Percentiles rank a stretch among this genome's conserved stretches.
Conservation (phyloP, 2,797 vertebrate species). For the Aeoliscus strigatus region DNA sequence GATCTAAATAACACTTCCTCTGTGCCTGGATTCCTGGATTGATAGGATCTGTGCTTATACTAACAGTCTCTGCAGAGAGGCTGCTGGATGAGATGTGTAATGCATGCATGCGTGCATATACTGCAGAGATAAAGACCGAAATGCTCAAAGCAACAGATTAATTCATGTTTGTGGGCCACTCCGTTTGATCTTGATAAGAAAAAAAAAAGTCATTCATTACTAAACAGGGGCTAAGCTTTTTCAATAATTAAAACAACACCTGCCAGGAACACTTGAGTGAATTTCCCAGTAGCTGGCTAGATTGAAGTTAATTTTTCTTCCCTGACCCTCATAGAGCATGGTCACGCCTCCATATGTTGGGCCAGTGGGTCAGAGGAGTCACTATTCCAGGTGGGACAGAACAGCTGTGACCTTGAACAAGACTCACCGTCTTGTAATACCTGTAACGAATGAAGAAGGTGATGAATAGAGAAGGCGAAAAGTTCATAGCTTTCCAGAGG, state of each 20-base stretch:
- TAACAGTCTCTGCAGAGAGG: constrained; percentile 5
- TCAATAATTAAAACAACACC: constrained; percentile 69
- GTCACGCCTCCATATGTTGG: constrained; percentile 53
- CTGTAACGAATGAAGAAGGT: constrained; percentile 58
- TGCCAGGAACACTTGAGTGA: constrained; percentile 51
- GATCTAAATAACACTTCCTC: constrained; percentile 30
- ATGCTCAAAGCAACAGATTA: too few relatives aligned
- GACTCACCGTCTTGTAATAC: constrained; percentile 27
- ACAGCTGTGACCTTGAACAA: constrained; percentile 68
- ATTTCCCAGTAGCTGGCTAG: constrained; percentile 38
- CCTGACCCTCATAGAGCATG: constrained; percentile 35
- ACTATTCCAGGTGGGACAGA: constrained; percentile 48
- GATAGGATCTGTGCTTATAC: constrained; percentile 23
- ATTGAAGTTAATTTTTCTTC: constrained; percentile 60
- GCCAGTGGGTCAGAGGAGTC: constrained; percentile 43
- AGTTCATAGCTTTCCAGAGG: constrained; percentile 43
- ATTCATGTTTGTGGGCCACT: too few relatives aligned
- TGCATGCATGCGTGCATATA: constrained; percentile 25
- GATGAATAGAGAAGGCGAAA: constrained; percentile 60
- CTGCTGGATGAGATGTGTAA: constrained; percentile 10
- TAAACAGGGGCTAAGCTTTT: constrained; percentile 48
- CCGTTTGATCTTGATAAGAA: too few relatives aligned
- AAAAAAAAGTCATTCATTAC: constrained; percentile 2
- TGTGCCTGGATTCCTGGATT: constrained; percentile 23
- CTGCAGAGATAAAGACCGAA: constrained; percentile 3